Conservation (phyloP, 2,797 vertebrate species). For the Melanotaenia boesemani region DNA sequence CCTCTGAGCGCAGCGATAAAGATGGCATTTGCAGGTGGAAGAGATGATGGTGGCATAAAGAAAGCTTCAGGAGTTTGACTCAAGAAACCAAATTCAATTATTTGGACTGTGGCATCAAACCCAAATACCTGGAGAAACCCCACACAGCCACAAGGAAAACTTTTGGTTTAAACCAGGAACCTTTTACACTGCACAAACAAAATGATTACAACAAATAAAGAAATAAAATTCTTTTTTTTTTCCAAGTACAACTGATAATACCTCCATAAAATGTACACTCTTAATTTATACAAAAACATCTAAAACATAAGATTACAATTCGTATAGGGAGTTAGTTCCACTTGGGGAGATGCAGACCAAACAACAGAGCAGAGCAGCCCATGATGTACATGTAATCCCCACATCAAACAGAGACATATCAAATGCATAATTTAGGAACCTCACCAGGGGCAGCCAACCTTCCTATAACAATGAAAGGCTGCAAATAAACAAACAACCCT, state of each 20-base stretch:
- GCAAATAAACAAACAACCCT: neutral
- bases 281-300: too few relatives aligned
- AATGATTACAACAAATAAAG: too few relatives aligned
- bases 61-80: conserved; percentile 2
- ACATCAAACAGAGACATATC: conserved; percentile 13
- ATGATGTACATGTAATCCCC: neutral
- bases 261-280: too few relatives aligned
- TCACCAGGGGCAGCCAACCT: neutral
- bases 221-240: too few relatives aligned
- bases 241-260: too few relatives aligned
- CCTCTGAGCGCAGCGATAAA: neutral
- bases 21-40: conserved; percentile 5
- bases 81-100: neutral
- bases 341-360: too few relatives aligned
- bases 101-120: neutral
- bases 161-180: too few relatives aligned
- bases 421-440: conserved; percentile 11
- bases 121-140: neutral
- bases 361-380: too few relatives aligned
- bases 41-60: neutral
- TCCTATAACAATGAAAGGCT: neutral
- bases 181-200: too few relatives aligned
- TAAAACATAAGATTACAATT: too few relatives aligned
- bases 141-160: neutral
- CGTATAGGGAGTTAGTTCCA: too few relatives aligned